These are phyloP conservation scores for Protophormia terraenovae DNA, from an alignment of 2,888 invertebrate species.

Conservation along the genomic window DNA sequence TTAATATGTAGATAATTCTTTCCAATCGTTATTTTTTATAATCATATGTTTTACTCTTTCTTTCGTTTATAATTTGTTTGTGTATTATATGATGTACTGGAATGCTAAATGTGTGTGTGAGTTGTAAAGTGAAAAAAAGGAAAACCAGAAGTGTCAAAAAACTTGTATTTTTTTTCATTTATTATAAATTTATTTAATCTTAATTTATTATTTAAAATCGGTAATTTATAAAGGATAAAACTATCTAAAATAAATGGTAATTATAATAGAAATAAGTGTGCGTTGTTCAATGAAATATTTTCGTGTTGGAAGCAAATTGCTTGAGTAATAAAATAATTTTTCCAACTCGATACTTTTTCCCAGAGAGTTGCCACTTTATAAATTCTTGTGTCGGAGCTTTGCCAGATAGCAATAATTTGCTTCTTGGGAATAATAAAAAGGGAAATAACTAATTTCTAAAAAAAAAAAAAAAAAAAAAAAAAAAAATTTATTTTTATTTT, in stretches of 20 bases:
- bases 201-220: neutral
- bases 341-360: conserved; percentile 15
- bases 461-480: too few species aligned
- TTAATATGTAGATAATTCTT: neutral
- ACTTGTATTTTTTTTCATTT: conserved; percentile 70
- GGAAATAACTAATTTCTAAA: too few species aligned
- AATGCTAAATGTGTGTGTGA: conserved; percentile 42
- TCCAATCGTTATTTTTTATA: neutral
- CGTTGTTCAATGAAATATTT: neutral
- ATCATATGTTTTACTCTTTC: conserved; percentile 44
- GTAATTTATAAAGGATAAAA: neutral
- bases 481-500: too few species aligned
- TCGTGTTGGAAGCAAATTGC: neutral
- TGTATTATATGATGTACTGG: conserved; percentile 56
- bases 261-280: neutral
- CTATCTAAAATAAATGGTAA: neutral
- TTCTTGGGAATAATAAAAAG: neutral
- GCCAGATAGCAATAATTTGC: neutral
- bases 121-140: conserved; percentile 66
- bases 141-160: conserved; percentile 73
- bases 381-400: neutral
- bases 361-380: neutral
- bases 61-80: conserved; percentile 1
- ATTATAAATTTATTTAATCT: neutral
- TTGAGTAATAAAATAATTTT: neutral